A percentile compares a stretch with the other conserved stretches of the same genome.
Evolutionary conservation across 2,888 invertebrate species (phyloP).

Genomic region (Scaptomyza reducta): DNA sequence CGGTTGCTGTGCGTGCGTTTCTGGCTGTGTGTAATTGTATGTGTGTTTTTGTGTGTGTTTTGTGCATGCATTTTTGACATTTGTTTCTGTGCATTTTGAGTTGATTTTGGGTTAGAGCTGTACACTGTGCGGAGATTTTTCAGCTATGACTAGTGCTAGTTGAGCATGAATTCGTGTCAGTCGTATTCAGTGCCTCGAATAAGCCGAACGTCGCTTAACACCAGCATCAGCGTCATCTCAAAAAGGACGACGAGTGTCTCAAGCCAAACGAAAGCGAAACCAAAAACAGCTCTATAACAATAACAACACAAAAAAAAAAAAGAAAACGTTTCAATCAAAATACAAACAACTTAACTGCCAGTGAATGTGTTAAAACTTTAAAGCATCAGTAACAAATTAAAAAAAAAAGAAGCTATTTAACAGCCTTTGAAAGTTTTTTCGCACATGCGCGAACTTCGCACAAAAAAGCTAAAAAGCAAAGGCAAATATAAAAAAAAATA

Average conservation of each 20-base stretch:
- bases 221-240: conserved; percentile 26
- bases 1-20: conserved; percentile 40
- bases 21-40: conserved; percentile 25
- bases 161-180: conserved; percentile 75
- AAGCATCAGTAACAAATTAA: conserved; percentile 6
- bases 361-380: conserved; percentile 43
- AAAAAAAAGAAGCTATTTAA: conserved; percentile 28
- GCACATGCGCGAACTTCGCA: conserved; percentile 74
- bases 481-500: conserved; percentile 58
- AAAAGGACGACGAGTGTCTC: conserved; percentile 57
- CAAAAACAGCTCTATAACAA: conserved; percentile 32
- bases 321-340: conserved; percentile 14
- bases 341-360: conserved; percentile 34
- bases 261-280: conserved; percentile 58
- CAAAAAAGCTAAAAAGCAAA: conserved; percentile 67
- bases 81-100: conserved; percentile 75
- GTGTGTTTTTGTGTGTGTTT: conserved; percentile 35
- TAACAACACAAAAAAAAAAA: background rate
- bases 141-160: conserved; percentile 73
- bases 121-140: conserved; percentile 65
- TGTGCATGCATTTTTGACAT: conserved; percentile 66
- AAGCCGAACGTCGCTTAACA: conserved; percentile 63
- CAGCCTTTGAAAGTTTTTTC: conserved; percentile 44
- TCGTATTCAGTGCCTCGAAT: conserved; percentile 81
- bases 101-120: conserved; percentile 46